phyloP scores from a whole-genome alignment of 2,113 vertebrate species.

The Eidolon helvum region DNA sequence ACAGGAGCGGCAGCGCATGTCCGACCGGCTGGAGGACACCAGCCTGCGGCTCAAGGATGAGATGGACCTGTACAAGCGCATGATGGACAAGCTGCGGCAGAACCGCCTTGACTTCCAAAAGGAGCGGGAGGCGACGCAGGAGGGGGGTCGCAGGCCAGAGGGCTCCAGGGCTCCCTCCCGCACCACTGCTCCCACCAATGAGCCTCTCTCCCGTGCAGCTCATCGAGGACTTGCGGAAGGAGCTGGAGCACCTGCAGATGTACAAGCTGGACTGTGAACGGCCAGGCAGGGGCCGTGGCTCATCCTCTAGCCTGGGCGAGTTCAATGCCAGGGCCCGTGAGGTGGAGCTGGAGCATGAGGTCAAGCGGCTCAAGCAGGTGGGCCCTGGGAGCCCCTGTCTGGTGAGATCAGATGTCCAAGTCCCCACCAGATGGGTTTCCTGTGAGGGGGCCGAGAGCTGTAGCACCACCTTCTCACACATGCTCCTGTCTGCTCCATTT shows the following conservation, averaged over 20 bases:
- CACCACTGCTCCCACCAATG: not conserved
- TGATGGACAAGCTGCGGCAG: slow-evolving; percentile 97
- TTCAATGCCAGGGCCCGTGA: slow-evolving; percentile 92
- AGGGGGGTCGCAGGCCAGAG: slow-evolving; percentile 82
- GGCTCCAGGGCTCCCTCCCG: not conserved
- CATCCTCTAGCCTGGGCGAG: slow-evolving; percentile 89
- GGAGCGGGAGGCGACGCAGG: slow-evolving; percentile 94
- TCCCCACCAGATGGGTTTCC: not conserved
- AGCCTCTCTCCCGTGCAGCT: slow-evolving; percentile 83
- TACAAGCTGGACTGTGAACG: slow-evolving; percentile 94
- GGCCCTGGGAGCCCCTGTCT: not conserved
- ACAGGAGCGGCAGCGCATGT: slow-evolving; percentile 96
- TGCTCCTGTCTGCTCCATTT: not conserved
- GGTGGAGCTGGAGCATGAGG: slow-evolving; percentile 95
- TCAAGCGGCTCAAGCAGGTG: slow-evolving; percentile 97
- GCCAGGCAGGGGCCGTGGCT: slow-evolving; percentile 87
- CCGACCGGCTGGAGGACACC: slow-evolving; percentile 93
- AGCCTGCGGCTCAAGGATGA: slow-evolving; percentile 95
- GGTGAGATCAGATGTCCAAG: accelerated
- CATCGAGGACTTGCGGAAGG: slow-evolving; percentile 95
- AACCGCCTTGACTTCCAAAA: slow-evolving; percentile 94
- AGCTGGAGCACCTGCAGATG: slow-evolving; percentile 95
- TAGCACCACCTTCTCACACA: accelerated
- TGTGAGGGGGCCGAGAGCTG: accelerated
- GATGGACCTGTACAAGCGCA: slow-evolving; percentile 95